These are phyloP conservation scores for Lacerta agilis DNA, from an alignment of 2,797 vertebrate species.

Conservation along the genomic window DNA sequence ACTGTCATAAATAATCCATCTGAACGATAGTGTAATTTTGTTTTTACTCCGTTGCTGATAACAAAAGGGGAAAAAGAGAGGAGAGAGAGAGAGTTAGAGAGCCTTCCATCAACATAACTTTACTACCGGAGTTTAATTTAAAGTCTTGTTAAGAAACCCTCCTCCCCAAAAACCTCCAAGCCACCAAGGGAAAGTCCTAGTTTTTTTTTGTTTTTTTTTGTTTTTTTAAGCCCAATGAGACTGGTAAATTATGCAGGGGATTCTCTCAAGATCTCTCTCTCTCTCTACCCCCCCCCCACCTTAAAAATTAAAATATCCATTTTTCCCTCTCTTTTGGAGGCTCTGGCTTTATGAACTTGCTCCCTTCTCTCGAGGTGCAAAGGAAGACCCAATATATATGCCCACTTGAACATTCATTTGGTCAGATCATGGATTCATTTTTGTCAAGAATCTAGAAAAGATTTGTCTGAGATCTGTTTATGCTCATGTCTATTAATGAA, in stretches of 20 bases:
- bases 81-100: conserved; percentile 20
- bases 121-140: conserved; percentile 66
- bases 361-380: not conserved
- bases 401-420: not conserved
- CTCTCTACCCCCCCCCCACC: conserved; percentile 45
- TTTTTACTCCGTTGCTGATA: conserved; percentile 14
- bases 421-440: not conserved
- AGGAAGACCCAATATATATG: not conserved
- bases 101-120: conserved; percentile 68
- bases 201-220: too few species aligned
- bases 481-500: not conserved
- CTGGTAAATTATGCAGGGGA: conserved; percentile 79
- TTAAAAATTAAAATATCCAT: conserved; percentile 63
- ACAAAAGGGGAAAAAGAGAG: not conserved
- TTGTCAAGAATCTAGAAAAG: not conserved
- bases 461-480: too few species aligned
- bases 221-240: conserved; percentile 67
- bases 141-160: conserved; percentile 73
- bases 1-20: conserved; percentile 70
- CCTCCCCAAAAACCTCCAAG: conserved; percentile 41
- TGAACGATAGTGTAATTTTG: conserved; percentile 47
- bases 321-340: conserved; percentile 61
- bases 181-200: conserved; percentile 75
- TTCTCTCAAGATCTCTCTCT: conserved; percentile 68
- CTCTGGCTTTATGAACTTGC: conserved; percentile 35